phyloP scores from a whole-genome alignment of 2,113 vertebrate genomes.

The Clinocottus analis region DNA sequence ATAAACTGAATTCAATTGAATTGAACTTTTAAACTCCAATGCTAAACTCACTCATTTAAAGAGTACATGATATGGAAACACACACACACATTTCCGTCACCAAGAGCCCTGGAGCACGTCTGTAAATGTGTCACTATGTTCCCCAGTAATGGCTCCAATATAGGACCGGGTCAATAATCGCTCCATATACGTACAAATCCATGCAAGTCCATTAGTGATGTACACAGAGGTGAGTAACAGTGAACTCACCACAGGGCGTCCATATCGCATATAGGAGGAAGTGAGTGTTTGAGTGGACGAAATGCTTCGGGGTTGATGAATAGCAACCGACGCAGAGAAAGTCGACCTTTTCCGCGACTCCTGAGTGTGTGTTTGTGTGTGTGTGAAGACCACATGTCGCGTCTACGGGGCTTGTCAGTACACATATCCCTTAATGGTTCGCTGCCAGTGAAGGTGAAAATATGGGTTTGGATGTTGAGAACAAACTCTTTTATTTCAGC shows the following conservation, averaged over 20 bases:
- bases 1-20: too few species aligned
- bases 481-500: constrained; percentile 8
- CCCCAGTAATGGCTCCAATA: constrained; percentile 47
- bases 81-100: constrained; percentile 21
- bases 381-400: constrained; percentile 38
- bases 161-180: constrained; percentile 23
- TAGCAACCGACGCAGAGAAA: constrained; percentile 52
- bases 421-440: constrained; percentile 27
- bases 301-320: constrained; percentile 55
- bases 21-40: background rate
- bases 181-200: constrained; percentile 41
- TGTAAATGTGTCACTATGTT: constrained; percentile 44
- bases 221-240: background rate
- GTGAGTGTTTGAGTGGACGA: constrained; percentile 36
- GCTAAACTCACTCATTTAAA: background rate
- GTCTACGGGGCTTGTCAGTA: constrained; percentile 51
- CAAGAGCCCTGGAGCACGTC: constrained; percentile 16
- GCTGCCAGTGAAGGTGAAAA: constrained; percentile 29
- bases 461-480: background rate
- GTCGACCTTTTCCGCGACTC: constrained; percentile 63
- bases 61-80: background rate
- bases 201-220: constrained; percentile 54
- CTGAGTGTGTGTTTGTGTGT: constrained; percentile 39
- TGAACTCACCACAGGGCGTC: background rate
- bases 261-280: constrained; percentile 29